These are phyloP conservation scores for Subanguina moxae DNA, from an alignment of 1,140 invertebrate genomes.

Conservation along the genomic window DNA sequence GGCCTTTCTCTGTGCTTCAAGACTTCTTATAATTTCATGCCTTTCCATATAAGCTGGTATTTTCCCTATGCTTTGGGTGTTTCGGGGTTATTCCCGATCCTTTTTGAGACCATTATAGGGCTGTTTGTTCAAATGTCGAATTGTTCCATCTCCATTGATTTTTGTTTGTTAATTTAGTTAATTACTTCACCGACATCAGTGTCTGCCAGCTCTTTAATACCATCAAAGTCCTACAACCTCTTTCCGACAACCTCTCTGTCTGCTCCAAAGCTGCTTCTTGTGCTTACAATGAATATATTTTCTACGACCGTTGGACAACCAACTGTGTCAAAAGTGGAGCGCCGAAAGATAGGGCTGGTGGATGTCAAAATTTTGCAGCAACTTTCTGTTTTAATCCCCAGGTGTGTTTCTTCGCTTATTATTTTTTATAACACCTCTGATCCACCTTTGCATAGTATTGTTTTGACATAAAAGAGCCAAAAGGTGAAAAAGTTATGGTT, in stretches of 20 bases:
- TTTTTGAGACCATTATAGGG: too few species aligned
- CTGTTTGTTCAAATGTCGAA: too few species aligned
- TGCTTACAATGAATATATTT: constrained; percentile 27
- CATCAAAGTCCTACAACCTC: constrained; percentile 12
- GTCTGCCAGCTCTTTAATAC: constrained; percentile 56
- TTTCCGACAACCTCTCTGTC: background rate
- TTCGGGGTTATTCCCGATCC: too few species aligned
- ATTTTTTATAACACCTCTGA: too few species aligned
- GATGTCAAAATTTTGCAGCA: constrained; percentile 51
- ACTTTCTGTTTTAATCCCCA: constrained; percentile 58
- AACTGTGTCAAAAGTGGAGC: constrained; percentile 55
- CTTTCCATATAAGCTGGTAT: too few species aligned
- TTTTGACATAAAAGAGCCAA: constrained; percentile 40
- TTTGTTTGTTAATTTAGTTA: constrained; percentile 48
- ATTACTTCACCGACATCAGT: constrained; percentile 56
- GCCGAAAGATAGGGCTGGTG: constrained; percentile 51
- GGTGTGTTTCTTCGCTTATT: background rate
- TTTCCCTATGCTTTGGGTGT: too few species aligned
- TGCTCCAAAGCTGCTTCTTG: background rate
- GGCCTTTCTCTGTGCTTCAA: too few species aligned
- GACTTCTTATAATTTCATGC: too few species aligned
- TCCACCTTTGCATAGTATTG: constrained; percentile 17
- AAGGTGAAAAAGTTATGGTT: constrained; percentile 48
- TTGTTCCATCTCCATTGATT: too few species aligned
- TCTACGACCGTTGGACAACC: constrained; percentile 54